Evolutionary conservation across 2,888 invertebrate genomes (phyloP).

Genomic region (Chloroclysta siterata): DNA sequence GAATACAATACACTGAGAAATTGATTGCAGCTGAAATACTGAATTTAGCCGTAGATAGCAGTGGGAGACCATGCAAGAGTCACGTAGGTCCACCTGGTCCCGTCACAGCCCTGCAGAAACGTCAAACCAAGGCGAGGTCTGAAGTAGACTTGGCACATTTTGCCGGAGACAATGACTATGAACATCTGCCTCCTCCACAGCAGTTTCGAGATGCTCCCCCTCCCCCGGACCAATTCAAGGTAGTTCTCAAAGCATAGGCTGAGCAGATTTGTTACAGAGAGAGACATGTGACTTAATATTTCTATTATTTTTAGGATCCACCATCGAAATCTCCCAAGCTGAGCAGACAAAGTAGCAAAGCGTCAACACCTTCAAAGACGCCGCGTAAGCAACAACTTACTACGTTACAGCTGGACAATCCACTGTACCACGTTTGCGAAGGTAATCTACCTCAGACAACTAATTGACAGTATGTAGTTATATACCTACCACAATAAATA

Average conservation of each 20-base stretch:
- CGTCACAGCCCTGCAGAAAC: conserved; percentile 63
- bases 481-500: too few species aligned
- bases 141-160: conserved; percentile 85
- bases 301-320: conserved; percentile 67
- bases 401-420: conserved; percentile 87
- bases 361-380: conserved; percentile 77
- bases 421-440: conserved; percentile 92
- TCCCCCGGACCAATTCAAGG: conserved; percentile 89
- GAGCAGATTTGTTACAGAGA: too few species aligned
- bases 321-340: conserved; percentile 75
- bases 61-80: conserved; percentile 60
- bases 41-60: conserved; percentile 72
- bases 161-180: conserved; percentile 86
- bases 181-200: conserved; percentile 92
- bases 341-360: conserved; percentile 76
- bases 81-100: conserved; percentile 53
- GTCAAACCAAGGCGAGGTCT: conserved; percentile 83
- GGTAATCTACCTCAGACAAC: conserved; percentile 61
- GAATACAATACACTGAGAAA: conserved; percentile 81
- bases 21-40: conserved; percentile 79
- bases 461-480: too few species aligned
- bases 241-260: conserved; percentile 41
- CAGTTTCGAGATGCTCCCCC: conserved; percentile 93
- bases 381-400: conserved; percentile 69
- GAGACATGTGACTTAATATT: background rate